Evolutionary conservation across 2,888 invertebrate species (phyloP).

Genomic region (Nineta flava): DNA sequence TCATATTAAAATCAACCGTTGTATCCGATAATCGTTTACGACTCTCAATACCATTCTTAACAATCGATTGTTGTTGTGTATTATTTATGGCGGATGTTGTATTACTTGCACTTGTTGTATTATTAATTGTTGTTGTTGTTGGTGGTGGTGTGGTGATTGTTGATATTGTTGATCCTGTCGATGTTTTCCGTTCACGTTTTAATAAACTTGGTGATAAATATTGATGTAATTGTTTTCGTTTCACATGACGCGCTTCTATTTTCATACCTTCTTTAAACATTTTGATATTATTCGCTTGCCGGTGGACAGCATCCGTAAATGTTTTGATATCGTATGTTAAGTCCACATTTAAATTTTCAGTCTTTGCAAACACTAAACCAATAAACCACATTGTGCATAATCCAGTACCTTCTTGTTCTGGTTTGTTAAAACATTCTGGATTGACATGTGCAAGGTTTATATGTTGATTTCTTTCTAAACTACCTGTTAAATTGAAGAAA

Average conservation of each 20-base stretch:
- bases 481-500: constrained; percentile 32
- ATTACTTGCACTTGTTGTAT: background rate
- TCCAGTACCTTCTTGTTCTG: constrained; percentile 32
- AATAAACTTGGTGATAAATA: constrained; percentile 55
- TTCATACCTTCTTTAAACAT: constrained; percentile 61
- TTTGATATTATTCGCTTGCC: constrained; percentile 53
- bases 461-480: constrained; percentile 79
- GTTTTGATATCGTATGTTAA: constrained; percentile 82
- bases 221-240: constrained; percentile 56
- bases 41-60: constrained; percentile 13
- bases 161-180: constrained; percentile 14
- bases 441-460: constrained; percentile 91
- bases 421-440: constrained; percentile 66
- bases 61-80: constrained; percentile 9
- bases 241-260: constrained; percentile 76
- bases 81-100: background rate
- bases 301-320: constrained; percentile 76
- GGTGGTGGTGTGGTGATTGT: no score
- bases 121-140: background rate
- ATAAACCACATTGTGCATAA: constrained; percentile 94
- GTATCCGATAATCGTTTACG: constrained; percentile 17
- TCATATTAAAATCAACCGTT: constrained; percentile 12
- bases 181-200: constrained; percentile 53
- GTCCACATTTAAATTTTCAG: constrained; percentile 78
- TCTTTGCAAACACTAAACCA: constrained; percentile 82